These are phyloP conservation scores for Phyto melanocephala DNA, from an alignment of 2,888 invertebrate genomes.

Conservation along the genomic window DNA sequence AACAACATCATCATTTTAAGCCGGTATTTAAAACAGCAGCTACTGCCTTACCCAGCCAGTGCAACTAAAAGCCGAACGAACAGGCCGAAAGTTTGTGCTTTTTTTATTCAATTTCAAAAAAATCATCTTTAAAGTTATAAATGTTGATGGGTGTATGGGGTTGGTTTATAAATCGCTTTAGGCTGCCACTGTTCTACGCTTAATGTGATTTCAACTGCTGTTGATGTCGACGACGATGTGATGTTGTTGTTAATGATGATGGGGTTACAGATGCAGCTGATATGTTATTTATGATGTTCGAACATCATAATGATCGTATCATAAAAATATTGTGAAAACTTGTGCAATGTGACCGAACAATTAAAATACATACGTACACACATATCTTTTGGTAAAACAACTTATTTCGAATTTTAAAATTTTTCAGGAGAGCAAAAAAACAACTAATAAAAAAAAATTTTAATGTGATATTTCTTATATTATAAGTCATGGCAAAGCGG, in stretches of 20 bases:
- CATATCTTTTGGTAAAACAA: no score
- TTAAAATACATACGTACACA: no score
- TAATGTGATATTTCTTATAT: no score
- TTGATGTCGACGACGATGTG: constrained; percentile 11
- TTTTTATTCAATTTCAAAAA: constrained; percentile 52
- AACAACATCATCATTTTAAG: constrained; percentile 42
- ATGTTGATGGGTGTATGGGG: constrained; percentile 68
- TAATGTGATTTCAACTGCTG: constrained; percentile 56
- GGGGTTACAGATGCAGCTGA: constrained; percentile 11
- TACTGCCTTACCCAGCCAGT: constrained; percentile 12
- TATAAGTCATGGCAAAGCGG: no score
- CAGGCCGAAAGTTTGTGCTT: not conserved
- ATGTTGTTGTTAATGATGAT: constrained; percentile 16
- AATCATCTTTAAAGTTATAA: constrained; percentile 44
- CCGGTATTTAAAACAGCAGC: constrained; percentile 33
- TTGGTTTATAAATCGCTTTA: constrained; percentile 66
- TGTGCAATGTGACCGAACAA: constrained; percentile 24
- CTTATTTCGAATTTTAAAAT: no score
- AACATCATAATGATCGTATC: constrained; percentile 38
- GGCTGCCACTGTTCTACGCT: constrained; percentile 70
- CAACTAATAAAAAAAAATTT: no score
- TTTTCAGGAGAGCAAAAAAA: no score
- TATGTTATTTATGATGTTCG: constrained; percentile 51
- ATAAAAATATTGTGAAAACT: not conserved
- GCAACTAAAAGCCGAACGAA: not conserved